Evolutionary conservation across 2,888 invertebrate species (phyloP), one percentile per base, ranked within the genome.

Genomic region (Parascotia fuliginaria): DNA sequence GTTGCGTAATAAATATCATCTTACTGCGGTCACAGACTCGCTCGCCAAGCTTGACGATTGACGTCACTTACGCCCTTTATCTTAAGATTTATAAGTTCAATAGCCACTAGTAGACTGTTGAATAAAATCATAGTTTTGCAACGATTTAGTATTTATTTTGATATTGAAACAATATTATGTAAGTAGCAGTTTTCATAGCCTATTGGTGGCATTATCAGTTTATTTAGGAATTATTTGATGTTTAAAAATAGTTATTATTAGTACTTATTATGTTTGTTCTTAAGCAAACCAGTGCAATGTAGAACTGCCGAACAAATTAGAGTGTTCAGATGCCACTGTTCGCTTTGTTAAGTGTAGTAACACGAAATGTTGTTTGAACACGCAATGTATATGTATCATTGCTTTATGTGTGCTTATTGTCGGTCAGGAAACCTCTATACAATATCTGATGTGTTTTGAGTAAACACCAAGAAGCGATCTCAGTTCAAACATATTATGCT

Each of bases 201-300:
- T 52, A 51, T 49, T 39, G 27, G 50, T 46, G 33, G 46, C 6
- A n/a, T 50, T 45, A 39, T 61, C 41, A 51, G n/a, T 31, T 27
- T 19, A 5, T 19, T 12, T n/a, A 11, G 19, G 27, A 27, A 22
- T 43, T 19, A 31, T 38, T 38, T 32, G 15, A 15, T 39, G 7
- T 32, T 9, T n/a, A n/a, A 32, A 33, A 32, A 33, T 45, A 19
- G 6, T 5, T n/a, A 9, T 16, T 59, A 46, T 45, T 58, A 48
- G 42, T 65, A 62, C 45, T 61, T 65, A 58, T 55, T 48, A 52
- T 45, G 46, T 60, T 52, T 55, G 12, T 29, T 11, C 5, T 29
- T 38, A 14, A 42, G 40, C 33, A 44, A 9, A 32, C 49, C 62
- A 62, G 60, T 62, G 62, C 29, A 54, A 46, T 38, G 22, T 45